Evolutionary conservation across 2,113 vertebrate genomes (phyloP).

Genomic region (Capreolus pygargus): DNA sequence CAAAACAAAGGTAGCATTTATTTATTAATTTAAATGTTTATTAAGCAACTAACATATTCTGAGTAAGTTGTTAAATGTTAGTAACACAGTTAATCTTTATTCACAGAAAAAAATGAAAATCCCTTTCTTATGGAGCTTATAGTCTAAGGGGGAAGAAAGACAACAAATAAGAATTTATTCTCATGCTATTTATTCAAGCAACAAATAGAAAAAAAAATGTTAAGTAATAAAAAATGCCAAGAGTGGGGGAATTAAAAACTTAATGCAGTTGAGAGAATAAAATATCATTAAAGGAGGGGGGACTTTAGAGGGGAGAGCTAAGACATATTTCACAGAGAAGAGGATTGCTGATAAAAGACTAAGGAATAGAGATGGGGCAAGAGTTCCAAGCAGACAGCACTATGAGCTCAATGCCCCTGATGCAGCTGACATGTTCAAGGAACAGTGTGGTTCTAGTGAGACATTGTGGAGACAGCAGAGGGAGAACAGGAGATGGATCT

Average conservation of each 20-base stretch:
- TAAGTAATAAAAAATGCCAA: background rate
- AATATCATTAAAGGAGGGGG: background rate
- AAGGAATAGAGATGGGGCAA: background rate
- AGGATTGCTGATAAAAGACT: background rate
- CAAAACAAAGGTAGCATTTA: background rate
- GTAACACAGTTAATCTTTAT: background rate
- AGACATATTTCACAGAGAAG: background rate
- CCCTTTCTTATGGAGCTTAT: background rate
- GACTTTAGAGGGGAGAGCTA: background rate
- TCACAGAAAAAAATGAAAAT: background rate
- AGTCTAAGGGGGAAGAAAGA: background rate
- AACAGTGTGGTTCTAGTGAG: background rate
- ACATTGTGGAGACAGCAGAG: background rate
- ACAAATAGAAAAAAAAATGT: background rate
- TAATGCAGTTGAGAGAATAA: background rate
- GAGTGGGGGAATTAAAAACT: background rate
- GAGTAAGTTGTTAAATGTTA: background rate
- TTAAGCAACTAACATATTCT: background rate
- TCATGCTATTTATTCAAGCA: background rate
- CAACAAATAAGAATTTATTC: background rate
- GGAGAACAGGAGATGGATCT: background rate
- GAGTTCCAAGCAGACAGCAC: background rate
- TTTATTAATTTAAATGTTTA: background rate
- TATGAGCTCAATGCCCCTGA: fast-evolving
- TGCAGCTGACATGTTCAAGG: background rate